Base-by-base conservation (phyloP, 2,113 vertebrate genomes). In the Cheilinus undulatus region DNA sequence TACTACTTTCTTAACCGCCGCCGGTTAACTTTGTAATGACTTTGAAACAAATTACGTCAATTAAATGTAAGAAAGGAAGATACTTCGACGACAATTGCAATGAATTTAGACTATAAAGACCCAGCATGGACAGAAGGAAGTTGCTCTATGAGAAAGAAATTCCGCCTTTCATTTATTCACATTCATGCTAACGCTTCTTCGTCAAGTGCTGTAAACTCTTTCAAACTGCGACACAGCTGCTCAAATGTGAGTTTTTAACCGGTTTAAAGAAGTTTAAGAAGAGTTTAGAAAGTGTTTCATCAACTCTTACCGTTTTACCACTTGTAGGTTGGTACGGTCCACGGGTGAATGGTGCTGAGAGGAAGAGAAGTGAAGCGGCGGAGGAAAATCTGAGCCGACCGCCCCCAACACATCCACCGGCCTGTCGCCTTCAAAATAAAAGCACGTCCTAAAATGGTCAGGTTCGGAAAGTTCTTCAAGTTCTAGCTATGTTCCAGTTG, bases 241-340 rank as follows among this genome's bases (percentile, higher is more conserved):
- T 30, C 7, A 2, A 2, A 8, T 0, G 2, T 11, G 2, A 2
- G 8, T 11, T 8, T 3, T 27, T 30, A 13, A 1, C 3, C 4
- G 12, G 23, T 22, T 27, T 52, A 52, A n/a, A 2, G 0, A 1
- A 22, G 12, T 32, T 32, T 23, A 2, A 24, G 0, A 38, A 7
- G 12, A 69, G 9, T 81, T 59, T 14, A 3, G 0, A 0, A 4
- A 40, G 8, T 64, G 24, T 76, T 84, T 73, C 0, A 15, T 8
- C 14, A 23, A 69, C 48, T 70, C 93, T 92, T 93, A 94, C 94
- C 93, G 83, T 91, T 71, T 27, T 43, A 50, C 67, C 66, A 42
- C 49, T 60, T 23, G 38, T 23, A 30, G 4, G 45, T 26, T 66
- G 36, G 50, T 75, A 73, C 67, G 74, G 66, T 65, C 75, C 82